Evolutionary conservation across 1,140 invertebrate genomes (phyloP), one percentile per base, ranked within the genome.

Genomic region (Tribolium castaneum): DNA sequence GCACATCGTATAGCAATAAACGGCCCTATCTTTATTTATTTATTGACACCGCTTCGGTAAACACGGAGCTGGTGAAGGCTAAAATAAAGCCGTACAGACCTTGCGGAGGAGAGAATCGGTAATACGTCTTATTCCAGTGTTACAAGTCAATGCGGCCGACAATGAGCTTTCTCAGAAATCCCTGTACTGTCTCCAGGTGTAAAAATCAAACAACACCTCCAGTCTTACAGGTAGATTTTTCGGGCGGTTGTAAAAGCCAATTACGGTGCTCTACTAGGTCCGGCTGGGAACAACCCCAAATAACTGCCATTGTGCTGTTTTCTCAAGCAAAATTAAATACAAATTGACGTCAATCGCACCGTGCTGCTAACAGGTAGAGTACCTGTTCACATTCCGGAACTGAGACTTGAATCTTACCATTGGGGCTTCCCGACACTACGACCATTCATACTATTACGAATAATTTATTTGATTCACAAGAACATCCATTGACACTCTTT

Each of bases 151-250:
- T 34, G 30, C 54, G 25, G 25, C 66, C 66, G 75, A 59, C 75
- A 76, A 76, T 76, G 22, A 66, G 16, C 6, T 76, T 76, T 76
- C 75, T 70, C n/a, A 30, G 76, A 74, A 76, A 76, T 72, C 56
- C 71, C 56, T 62, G 45, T 76, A 80, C 54, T 76, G 54, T 80
- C 77, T 80, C 75, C 70, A 80, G 59, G 76, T 77, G 62, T 79
- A 76, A 76, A 76, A 76, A 76, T 76, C 75, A 76, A 71, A 75
- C 51, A 76, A 75, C 70, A 75, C 56, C 51, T 79, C 13, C 70
- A 74, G 51, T 25, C 52, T 66, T 50, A 76, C 56, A 76, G 75
- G 75, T 76, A 75, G 35, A 70, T 78, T 54, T 78, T 39, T 78
- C 52, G 70, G n/a, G n/a, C n/a, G n/a, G 39, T 78, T 75, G 66